Evolutionary conservation across 2,888 invertebrate genomes (phyloP).

Genomic region (Callyntrura sp.): DNA sequence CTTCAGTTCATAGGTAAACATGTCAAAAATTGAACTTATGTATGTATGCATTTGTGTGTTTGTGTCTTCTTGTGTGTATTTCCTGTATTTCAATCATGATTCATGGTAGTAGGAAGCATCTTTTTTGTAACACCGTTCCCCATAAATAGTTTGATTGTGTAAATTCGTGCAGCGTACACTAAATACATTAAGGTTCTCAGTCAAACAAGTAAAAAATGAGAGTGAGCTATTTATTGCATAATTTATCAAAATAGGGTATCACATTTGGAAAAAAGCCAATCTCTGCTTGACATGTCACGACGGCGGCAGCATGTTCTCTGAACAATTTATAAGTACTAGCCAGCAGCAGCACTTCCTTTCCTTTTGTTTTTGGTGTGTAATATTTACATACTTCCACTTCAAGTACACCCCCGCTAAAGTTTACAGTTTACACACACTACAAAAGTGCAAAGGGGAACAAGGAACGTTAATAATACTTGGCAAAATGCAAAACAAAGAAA

Average conservation of each 20-base stretch:
- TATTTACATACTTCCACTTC: not conserved
- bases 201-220: not conserved
- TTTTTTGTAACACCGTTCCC: conserved; percentile 32
- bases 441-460: not conserved
- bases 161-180: conserved; percentile 2
- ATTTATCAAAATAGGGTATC: conserved; percentile 54
- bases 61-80: not conserved
- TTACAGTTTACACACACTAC: too few relatives aligned
- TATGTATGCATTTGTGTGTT: not conserved
- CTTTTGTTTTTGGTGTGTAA: not conserved
- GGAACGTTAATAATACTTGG: too few relatives aligned
- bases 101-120: conserved; percentile 47
- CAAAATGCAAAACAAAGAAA: too few relatives aligned
- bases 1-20: not conserved
- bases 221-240: conserved; percentile 25
- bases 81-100: conserved; percentile 59
- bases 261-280: conserved; percentile 27
- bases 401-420: conserved; percentile 29
- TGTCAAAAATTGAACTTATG: not conserved
- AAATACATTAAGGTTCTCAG: not conserved
- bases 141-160: not conserved
- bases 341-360: not conserved
- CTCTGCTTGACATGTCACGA: conserved; percentile 5
- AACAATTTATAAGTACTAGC: not conserved
- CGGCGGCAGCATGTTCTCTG: not conserved